Base-by-base conservation (phyloP, 2,113 vertebrate genomes). In the Lucifuga dentata region DNA sequence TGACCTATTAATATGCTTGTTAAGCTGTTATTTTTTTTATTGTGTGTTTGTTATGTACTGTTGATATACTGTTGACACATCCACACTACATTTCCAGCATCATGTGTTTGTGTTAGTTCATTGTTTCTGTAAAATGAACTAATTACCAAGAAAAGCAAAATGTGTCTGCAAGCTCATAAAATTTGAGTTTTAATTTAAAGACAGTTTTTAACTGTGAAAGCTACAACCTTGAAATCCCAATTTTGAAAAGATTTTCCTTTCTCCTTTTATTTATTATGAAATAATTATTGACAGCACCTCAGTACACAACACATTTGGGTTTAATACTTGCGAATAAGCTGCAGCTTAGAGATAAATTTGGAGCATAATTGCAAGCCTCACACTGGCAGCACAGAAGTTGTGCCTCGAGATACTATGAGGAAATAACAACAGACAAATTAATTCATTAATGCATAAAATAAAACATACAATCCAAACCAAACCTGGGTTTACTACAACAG, bases 291-390 rank as follows among this genome's bases (percentile, higher is more conserved):
- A 66, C 49, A 52, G 62, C 73, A 67, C 57, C 35, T 62, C 61
- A 51, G 45, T n/a, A 68, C 52, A 82, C 41, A 79, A 56, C 41
- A 76, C 33, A 60, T 29, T 41, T 35, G 5, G 12, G 45, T 83
- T 86, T 70, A 59, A 65, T 83, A 61, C 60, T 64, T 53, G 35
- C 41, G 53, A 76, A 78, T 73, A 73, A 57, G 60, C 53, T 51
- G 33, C 29, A 59, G 33, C 38, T 71, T 68, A 55, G 38, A 51
- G 51, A 62, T 51, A 29, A 45, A 65, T 40, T 40, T 40, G 41
- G 41, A 62, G 63, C 24, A 61, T 77, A 74, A 60, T 68, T 55
- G 63, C 50, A 36, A 41, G 41, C 55, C 56, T 68, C 33, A 26
- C 62, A 21, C 21, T 41, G 57, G 50, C 40, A 66, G 48, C 51